phyloP scores from a whole-genome alignment of 2,113 vertebrate species.

The Etheostoma cragini region DNA sequence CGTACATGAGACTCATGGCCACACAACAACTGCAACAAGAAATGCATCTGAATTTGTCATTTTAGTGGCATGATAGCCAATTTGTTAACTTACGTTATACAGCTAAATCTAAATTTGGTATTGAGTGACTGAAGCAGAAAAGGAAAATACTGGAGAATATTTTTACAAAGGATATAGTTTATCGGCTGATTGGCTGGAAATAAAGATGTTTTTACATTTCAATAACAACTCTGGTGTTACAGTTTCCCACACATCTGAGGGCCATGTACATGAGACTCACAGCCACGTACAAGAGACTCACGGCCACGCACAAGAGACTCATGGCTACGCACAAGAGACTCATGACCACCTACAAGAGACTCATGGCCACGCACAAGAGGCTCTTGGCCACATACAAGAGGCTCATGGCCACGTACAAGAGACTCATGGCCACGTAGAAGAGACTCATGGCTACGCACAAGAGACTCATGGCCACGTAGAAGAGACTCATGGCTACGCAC shows the following conservation, averaged over 20 bases:
- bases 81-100: background rate
- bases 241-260: too few species aligned
- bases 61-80: background rate
- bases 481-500: background rate
- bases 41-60: background rate
- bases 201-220: background rate
- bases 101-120: background rate
- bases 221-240: background rate
- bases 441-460: background rate
- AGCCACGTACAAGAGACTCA: background rate
- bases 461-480: background rate
- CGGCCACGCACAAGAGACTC: background rate
- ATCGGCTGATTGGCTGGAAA: too few species aligned
- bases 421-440: background rate
- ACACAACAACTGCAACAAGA: background rate
- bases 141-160: too few species aligned
- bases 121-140: background rate
- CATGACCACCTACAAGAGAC: background rate
- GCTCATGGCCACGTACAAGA: background rate
- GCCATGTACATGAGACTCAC: too few species aligned
- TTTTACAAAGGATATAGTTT: background rate
- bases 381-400: background rate
- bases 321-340: background rate
- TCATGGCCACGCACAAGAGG: background rate
- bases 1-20: constrained; percentile 3